Conservation (phyloP, 2,797 vertebrate genomes). For the Tapirus indicus region DNA sequence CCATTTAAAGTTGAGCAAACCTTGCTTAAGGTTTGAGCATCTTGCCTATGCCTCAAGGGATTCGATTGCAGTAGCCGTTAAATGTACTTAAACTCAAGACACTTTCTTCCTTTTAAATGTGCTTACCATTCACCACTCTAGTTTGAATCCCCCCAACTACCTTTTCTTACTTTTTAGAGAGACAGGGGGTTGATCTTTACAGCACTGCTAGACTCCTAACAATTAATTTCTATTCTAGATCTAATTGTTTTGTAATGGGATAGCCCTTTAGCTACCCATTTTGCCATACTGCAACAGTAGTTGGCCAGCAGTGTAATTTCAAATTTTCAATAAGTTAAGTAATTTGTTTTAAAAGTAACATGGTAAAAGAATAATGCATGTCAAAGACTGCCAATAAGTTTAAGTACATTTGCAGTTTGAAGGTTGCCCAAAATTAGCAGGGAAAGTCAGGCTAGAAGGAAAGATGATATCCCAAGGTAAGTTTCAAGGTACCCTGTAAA, state of each 20-base stretch:
- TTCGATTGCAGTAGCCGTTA: fast-evolving
- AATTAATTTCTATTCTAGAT: not conserved
- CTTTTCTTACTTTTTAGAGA: not conserved
- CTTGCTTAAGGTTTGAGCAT: no score
- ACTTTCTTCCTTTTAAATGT: not conserved
- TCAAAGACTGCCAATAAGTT: not conserved
- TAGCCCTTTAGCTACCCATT: not conserved
- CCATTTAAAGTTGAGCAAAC: not conserved
- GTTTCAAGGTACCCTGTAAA: not conserved
- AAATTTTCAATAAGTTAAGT: not conserved
- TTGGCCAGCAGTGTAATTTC: not conserved
- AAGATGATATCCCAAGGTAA: not conserved
- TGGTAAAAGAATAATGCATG: not conserved
- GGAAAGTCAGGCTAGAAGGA: not conserved
- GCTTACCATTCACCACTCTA: not conserved
- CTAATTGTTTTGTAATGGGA: not conserved
- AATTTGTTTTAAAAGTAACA: not conserved
- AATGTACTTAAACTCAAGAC: no score
- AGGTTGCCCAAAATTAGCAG: not conserved
- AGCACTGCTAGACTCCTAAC: not conserved
- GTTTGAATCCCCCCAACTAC: not conserved
- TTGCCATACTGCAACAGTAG: not conserved
- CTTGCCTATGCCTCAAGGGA: not conserved
- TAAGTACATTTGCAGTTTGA: not conserved
- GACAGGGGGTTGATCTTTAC: not conserved